These are phyloP conservation scores for Tragulus kanchil DNA, from an alignment of 2,113 vertebrate genomes.

Conservation along the genomic window DNA sequence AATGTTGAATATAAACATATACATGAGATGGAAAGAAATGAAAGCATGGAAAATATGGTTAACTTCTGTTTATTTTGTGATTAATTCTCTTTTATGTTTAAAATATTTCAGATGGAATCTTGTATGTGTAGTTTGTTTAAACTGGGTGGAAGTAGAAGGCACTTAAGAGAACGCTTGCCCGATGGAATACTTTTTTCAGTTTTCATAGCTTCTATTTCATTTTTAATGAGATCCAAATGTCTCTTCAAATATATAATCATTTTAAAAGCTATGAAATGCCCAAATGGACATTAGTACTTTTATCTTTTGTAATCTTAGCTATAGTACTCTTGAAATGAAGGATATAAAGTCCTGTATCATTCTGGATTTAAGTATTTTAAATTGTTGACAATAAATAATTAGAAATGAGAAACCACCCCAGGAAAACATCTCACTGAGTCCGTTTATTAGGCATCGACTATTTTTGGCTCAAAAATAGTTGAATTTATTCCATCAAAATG, in stretches of 20 bases:
- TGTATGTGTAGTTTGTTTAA: not conserved
- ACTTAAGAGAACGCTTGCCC: not conserved
- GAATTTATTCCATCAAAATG: constrained; percentile 44
- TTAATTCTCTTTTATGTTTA: not conserved
- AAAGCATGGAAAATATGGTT: not conserved
- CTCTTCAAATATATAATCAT: constrained; percentile 51
- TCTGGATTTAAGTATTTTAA: constrained; percentile 45
- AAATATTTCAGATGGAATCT: not conserved
- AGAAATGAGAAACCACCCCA: constrained; percentile 52
- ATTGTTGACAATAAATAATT: constrained; percentile 55
- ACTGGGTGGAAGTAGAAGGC: not conserved
- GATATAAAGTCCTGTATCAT: not conserved
- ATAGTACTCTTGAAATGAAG: not conserved
- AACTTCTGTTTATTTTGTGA: not conserved
- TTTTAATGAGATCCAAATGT: constrained; percentile 58
- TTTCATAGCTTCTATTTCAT: constrained; percentile 42
- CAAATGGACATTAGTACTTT: not conserved
- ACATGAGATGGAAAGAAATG: not conserved
- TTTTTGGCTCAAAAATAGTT: constrained; percentile 36
- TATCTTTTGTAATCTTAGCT: constrained; percentile 42
- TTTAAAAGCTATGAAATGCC: constrained; percentile 19
- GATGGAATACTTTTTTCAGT: not conserved
- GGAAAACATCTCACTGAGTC: constrained; percentile 36
- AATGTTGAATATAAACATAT: not conserved
- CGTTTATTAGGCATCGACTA: constrained; percentile 48